Base-by-base conservation (phyloP, 2,888 invertebrate genomes). In the Deladenus siricidicola region DNA sequence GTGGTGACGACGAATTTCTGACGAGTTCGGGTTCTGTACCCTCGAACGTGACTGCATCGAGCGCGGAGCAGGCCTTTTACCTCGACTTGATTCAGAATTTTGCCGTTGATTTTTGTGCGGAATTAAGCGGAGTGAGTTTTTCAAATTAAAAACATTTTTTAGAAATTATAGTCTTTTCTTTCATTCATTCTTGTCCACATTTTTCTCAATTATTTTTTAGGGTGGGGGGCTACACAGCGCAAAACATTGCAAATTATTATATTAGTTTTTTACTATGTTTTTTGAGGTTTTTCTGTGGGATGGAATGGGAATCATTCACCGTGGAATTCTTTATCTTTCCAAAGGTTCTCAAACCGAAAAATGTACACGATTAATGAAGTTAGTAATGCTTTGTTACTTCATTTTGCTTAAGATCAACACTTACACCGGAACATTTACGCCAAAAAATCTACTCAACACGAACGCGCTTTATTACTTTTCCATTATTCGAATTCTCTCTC, bases 391-490 rank as follows among this genome's bases (percentile, higher is more conserved):
- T n/a, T n/a, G n/a, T n/a, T n/a, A n/a, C n/a, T n/a, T n/a, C n/a
- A n/a, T n/a, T n/a, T n/a, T n/a, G n/a, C 30, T 60, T 8, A 24
- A 60, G 60, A 10, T 17, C 2, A 42, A 30, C 17, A 23, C 45
- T 26, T 30, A 66, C 24, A 17, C 39, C 6, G 29, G 65, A 2
- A 55, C 60, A 3, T 67, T 70, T 49, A 54, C 63, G 19, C 47
- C 63, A 21, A 68, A 70, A 45, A 70, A 70, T 57, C 56, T 74
- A 4, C 52, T 67, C 34, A 64, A 66, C 45, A 58, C 60, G 8
- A 64, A 65, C 10, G 60, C 73, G 1, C 65, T 66, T 64, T 67
- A 68, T 56, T 70, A 74, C 62, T 75, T 74, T 48, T 64, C 72
- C 6, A 64, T 76, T 4, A 60, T 76, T 3, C 72, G 71, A 30